phyloP scores from a whole-genome alignment of 2,888 invertebrate species.

The Acanthosepion pharaonis region DNA sequence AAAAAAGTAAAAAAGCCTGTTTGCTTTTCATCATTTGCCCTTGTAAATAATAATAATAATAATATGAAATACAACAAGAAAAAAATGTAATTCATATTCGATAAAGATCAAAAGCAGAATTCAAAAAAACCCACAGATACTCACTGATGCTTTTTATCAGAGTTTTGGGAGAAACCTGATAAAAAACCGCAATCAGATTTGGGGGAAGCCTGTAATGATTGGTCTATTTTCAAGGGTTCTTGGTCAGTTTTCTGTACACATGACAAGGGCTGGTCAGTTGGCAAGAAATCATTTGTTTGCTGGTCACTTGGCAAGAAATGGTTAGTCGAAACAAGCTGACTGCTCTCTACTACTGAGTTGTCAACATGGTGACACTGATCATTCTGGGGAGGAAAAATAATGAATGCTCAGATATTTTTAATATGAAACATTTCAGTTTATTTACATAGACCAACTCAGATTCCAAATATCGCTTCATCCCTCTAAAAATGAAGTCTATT shows the following conservation, averaged over 20 bases:
- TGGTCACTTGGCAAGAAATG: not conserved
- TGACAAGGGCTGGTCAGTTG: not conserved
- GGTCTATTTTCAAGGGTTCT: not conserved
- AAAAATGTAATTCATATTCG: too few species aligned
- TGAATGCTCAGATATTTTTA: too few species aligned
- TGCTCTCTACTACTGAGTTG: not conserved
- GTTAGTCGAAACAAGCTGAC: not conserved
- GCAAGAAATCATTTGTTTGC: not conserved
- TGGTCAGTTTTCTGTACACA: not conserved
- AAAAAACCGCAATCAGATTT: not conserved
- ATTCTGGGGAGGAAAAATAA: not conserved
- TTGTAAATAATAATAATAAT: too few species aligned
- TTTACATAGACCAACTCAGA: too few species aligned
- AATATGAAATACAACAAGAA: too few species aligned
- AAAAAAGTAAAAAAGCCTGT: too few species aligned
- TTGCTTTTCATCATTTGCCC: too few species aligned
- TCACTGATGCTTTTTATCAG: not conserved
- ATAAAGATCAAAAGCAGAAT: not conserved
- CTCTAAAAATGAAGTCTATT: too few species aligned
- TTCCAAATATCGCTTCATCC: too few species aligned
- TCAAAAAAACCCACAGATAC: not conserved
- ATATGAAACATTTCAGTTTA: too few species aligned
- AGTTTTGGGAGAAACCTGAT: not conserved
- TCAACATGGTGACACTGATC: not conserved
- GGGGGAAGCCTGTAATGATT: not conserved